Base-by-base conservation (phyloP, 2,113 vertebrate species). In the Psettodes erumei region DNA sequence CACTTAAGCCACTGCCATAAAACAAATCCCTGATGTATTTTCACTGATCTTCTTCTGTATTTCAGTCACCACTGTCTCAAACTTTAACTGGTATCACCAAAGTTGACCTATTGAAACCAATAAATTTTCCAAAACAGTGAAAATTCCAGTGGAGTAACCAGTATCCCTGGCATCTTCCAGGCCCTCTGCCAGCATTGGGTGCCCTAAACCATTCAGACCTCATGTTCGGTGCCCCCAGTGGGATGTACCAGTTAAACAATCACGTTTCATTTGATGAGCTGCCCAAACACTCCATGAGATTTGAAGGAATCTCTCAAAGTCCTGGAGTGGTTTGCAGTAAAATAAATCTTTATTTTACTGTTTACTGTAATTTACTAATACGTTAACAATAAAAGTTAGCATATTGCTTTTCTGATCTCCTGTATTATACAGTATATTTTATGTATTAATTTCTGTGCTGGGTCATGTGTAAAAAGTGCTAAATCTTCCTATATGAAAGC, bases 11-110 rank as follows among this genome's bases (percentile, higher is more conserved):
- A 28, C 62, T 38, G 37, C 38, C 63, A 63, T 65, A 5, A 72
- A 79, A 79, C 9, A 6, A 58, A 27, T 40, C 40, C 59, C 56
- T 42, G 45, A 56, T 59, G 72, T 83, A 33, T 53, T 76, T 82
- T 65, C 28, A 68, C 21, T 62, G 28, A 62, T 77, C 62, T 62
- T 75, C 42, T 71, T 79, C 74, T 68, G 23, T 67, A 42, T 55
- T 75, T 23, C 10, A 18, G 19, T 73, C 56, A 67, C 53, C 30
- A 47, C 71, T 33, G 55, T 25, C 27, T 84, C 27, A 50, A 74
- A 73, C 58, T 66, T 50, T 55, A 64, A 74, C 47, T 43, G 35
- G n/a, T 40, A 42, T 65, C 45, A 68, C 54, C 32, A 66, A 51
- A 51, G 48, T 64, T 50, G 10, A 66, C 40, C 62, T n/a, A 35